phyloP scores from a whole-genome alignment of 2,797 vertebrate genomes.

The Poeciliopsis gracilis region DNA sequence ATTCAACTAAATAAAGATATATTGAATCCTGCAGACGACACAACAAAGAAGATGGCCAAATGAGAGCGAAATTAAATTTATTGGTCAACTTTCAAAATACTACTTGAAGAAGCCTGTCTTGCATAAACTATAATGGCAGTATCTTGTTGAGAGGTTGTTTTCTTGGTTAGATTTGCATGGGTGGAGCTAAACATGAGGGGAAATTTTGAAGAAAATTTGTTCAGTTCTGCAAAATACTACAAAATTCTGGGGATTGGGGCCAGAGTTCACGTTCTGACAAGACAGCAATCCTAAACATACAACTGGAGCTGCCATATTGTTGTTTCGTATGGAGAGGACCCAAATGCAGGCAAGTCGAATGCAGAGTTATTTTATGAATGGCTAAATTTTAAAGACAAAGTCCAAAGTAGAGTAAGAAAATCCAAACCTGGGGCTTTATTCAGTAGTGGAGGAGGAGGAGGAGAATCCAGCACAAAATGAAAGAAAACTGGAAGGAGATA shows the following conservation, averaged over 20 bases:
- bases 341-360: not conserved
- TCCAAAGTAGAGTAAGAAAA: not conserved
- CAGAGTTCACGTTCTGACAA: not conserved
- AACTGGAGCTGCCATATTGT: not conserved
- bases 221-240: not conserved
- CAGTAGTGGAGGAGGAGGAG: not conserved
- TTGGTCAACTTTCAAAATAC: not conserved
- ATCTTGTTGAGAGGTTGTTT: not conserved
- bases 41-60: not conserved
- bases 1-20: not conserved
- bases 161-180: not conserved
- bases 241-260: not conserved
- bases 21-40: not conserved
- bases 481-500: not conserved
- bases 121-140: not conserved
- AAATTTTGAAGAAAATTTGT: not conserved
- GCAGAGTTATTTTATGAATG: not conserved
- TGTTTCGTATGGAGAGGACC: not conserved
- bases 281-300: not conserved
- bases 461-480: not conserved
- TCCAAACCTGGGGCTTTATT: not conserved
- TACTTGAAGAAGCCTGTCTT: not conserved
- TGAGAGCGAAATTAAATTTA: not conserved
- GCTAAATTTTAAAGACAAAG: not conserved
- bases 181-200: not conserved